Evolutionary conservation across 2,888 invertebrate species (phyloP).

Genomic region (Sepiola atlantica): DNA sequence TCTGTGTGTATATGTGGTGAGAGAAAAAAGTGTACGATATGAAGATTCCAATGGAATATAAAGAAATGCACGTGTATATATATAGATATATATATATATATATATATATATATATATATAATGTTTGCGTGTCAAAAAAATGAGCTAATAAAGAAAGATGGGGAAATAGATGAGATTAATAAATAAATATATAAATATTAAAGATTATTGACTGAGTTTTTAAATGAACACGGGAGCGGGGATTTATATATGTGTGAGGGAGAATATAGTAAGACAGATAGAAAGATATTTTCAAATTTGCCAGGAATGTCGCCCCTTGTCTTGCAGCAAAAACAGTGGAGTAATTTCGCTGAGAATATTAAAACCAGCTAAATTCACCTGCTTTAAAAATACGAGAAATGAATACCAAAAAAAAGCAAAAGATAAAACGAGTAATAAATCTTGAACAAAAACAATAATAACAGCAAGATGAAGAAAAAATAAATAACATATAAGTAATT

Average conservation of each 20-base stretch:
- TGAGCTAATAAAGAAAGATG: too few species aligned
- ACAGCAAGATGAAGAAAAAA: neutral
- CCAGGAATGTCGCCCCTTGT: neutral
- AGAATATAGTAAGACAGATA: neutral
- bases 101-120: neutral
- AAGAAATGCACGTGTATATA: too few species aligned
- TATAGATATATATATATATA: neutral
- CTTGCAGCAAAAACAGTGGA: constrained; percentile 6
- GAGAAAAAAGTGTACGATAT: too few species aligned
- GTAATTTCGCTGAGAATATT: constrained; percentile 12
- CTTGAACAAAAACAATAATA: neutral
- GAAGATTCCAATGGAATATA: too few species aligned
- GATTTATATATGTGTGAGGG: neutral
- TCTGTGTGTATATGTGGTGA: too few species aligned
- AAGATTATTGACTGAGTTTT: too few species aligned
- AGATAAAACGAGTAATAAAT: neutral
- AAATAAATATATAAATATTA: too few species aligned
- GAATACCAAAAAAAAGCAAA: neutral
- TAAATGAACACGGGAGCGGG: too few species aligned
- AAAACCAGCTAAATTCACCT: constrained; percentile 13
- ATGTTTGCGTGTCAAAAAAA: too few species aligned
- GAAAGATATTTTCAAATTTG: neutral
- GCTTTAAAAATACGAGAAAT: neutral
- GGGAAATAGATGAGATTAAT: too few species aligned
- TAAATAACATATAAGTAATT: constrained; percentile 20